These are phyloP conservation scores for Pherbina coryleti DNA, from an alignment of 2,888 invertebrate genomes.

Conservation along the genomic window DNA sequence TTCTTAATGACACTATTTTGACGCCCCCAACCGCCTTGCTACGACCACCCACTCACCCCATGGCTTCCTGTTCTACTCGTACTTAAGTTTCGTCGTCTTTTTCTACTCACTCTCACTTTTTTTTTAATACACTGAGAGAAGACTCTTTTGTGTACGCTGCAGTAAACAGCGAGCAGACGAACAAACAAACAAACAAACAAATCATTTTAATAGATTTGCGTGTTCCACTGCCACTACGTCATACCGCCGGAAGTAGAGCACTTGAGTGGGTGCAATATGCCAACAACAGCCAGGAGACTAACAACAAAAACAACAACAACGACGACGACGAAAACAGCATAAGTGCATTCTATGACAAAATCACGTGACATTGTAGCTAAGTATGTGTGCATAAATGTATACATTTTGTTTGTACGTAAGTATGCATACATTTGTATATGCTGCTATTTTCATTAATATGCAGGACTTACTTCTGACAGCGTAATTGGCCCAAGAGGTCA, in stretches of 20 bases:
- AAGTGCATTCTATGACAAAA: not conserved
- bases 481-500: slow-evolving; percentile 14
- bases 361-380: not conserved
- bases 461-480: slow-evolving; percentile 1
- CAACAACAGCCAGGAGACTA: slow-evolving; percentile 11
- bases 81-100: not conserved
- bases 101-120: not conserved
- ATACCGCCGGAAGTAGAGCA: not conserved
- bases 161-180: not conserved
- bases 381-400: not conserved
- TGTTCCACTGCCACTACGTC: not conserved
- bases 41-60: not conserved
- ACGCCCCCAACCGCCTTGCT: not conserved
- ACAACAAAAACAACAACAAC: not conserved
- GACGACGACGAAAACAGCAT: not conserved
- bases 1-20: slow-evolving; percentile 1
- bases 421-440: not conserved
- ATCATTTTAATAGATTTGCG: slow-evolving; percentile 19
- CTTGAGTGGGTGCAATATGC: slow-evolving; percentile 14
- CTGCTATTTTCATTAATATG: not conserved
- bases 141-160: not conserved
- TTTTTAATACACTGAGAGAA: not conserved
- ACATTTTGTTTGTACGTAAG: not conserved
- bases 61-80: not conserved
- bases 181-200: slow-evolving; percentile 19